These are phyloP conservation scores for Chaenogobius annularis DNA, from an alignment of 2,113 vertebrate species.

Conservation along the genomic window DNA sequence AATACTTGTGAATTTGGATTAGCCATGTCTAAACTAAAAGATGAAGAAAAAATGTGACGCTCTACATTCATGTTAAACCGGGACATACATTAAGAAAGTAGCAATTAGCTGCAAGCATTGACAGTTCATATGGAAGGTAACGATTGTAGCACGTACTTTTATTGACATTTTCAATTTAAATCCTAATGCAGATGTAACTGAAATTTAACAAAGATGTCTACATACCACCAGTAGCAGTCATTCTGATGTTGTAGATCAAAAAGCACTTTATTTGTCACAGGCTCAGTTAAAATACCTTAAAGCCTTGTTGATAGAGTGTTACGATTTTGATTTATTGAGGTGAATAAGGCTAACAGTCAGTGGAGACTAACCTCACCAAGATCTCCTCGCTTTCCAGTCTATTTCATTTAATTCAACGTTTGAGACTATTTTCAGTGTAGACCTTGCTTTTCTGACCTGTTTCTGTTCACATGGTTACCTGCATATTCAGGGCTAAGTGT, in stretches of 20 bases:
- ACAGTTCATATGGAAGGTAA: too few species aligned
- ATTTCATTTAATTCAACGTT: constrained; percentile 21
- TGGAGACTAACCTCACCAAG: constrained; percentile 12
- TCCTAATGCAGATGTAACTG: too few species aligned
- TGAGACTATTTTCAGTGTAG: constrained; percentile 25
- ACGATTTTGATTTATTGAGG: constrained; percentile 35
- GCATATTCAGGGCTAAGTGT: background rate
- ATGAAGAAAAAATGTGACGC: too few species aligned
- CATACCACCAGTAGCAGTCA: background rate
- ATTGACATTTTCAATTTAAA: background rate
- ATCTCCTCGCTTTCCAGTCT: constrained; percentile 20
- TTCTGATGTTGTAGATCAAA: background rate
- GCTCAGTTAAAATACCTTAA: background rate
- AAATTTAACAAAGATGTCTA: background rate
- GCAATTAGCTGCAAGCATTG: too few species aligned
- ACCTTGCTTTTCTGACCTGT: constrained; percentile 8
- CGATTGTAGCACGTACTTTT: too few species aligned
- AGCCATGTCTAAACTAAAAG: too few species aligned
- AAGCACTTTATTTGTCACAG: background rate
- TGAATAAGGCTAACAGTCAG: constrained; percentile 18
- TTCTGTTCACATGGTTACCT: background rate
- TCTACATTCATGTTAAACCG: too few species aligned
- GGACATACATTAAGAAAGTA: too few species aligned
- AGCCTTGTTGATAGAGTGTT: background rate
- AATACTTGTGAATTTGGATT: too few species aligned